Evolutionary conservation across 2,113 vertebrate genomes (phyloP).

Genomic region (Danionella cerebrum): DNA sequence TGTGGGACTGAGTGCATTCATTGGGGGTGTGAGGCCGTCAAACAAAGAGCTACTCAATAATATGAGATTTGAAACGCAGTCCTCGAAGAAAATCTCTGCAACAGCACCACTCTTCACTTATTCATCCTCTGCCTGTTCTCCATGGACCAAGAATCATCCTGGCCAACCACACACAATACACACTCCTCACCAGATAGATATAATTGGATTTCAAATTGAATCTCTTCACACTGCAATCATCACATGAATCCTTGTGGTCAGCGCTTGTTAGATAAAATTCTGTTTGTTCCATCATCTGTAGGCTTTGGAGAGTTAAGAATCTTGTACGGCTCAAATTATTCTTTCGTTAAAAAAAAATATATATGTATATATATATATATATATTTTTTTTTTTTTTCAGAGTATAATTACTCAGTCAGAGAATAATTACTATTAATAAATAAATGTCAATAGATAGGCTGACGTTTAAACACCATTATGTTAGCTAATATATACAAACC

Average conservation of each 20-base stretch:
- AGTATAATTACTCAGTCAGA: too few relatives aligned
- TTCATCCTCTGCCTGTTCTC: constrained; percentile 25
- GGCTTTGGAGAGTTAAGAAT: background rate
- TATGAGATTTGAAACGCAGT: constrained; percentile 31
- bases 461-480: too few relatives aligned
- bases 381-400: too few relatives aligned
- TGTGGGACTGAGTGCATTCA: constrained; percentile 33
- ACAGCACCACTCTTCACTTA: constrained; percentile 31
- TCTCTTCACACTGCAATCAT: constrained; percentile 27
- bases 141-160: constrained; percentile 3
- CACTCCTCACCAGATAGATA: constrained; percentile 24
- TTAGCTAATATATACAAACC: too few relatives aligned
- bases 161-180: constrained; percentile 10
- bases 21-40: constrained; percentile 26
- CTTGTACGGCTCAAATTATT: background rate
- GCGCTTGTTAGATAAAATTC: background rate
- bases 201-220: constrained; percentile 35
- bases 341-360: too few relatives aligned
- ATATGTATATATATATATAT: too few relatives aligned
- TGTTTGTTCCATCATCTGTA: background rate
- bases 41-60: constrained; percentile 33
- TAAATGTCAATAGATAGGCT: too few relatives aligned
- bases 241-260: constrained; percentile 15
- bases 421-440: too few relatives aligned
- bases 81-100: constrained; percentile 29